Base-by-base conservation (phyloP, 2,888 invertebrate species). In the Caenorhabditis sp. region DNA sequence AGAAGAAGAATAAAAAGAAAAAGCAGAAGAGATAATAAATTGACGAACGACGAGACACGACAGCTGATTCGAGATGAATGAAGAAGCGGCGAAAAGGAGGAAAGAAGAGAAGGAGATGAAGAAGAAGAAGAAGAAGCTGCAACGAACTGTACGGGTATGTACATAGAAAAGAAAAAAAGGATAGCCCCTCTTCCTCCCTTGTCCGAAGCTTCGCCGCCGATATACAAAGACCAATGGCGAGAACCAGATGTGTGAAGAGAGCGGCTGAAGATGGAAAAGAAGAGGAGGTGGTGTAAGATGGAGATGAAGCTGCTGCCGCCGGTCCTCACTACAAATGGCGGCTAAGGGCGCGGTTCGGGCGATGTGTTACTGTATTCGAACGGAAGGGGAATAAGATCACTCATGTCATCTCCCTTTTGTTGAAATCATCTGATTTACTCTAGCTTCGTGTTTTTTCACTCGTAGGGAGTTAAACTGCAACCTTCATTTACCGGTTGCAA, bases 41-140 rank as follows among this genome's bases (percentile, higher is more conserved):
- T 46, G 30, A 68, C 50, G 37, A 43, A 68, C 32, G 59, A 41
- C 17, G 52, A n/a, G n/a, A 50, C 59, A 37, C 37, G 59, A 61
- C 70, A 70, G 70, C 70, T 70, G 70, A 70, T 70, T 70, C 35
- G 56, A 58, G 27, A n/a, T n/a, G n/a, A n/a, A n/a, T n/a, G n/a
- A n/a, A n/a, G n/a, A n/a, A n/a, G n/a, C n/a, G n/a, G n/a, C n/a
- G n/a, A n/a, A n/a, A n/a, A n/a, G n/a, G n/a, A n/a, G n/a, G n/a
- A n/a, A n/a, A n/a, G n/a, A n/a, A n/a, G n/a, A n/a, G n/a, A n/a
- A n/a, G n/a, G n/a, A n/a, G n/a, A n/a, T n/a, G n/a, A n/a, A n/a
- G n/a, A n/a, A n/a, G n/a, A 39, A 35, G 27, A 32, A 48, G 55
- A 59, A 17, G 70, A 50, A 59, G 58, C 59, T 45, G 70, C 70